Base-by-base conservation (phyloP, 1,140 invertebrate genomes). In the Nebria ingens region DNA sequence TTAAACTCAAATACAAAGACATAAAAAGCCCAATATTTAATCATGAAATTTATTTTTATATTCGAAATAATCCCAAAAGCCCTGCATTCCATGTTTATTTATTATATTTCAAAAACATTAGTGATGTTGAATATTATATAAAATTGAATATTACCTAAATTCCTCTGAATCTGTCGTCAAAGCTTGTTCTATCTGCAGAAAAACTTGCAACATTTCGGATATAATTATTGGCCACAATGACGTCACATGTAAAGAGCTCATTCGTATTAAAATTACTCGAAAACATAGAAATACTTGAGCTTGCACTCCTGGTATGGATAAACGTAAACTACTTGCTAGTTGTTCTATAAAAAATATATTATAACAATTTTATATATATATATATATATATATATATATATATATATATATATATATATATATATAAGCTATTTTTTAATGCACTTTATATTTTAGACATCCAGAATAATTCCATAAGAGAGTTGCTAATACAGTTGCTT, bases 181-280 rank as follows among this genome's bases (percentile, higher is more conserved):
- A 65, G 94, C 89, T 65, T 92, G 87, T 69, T 96, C 92, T 64
- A 96, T 90, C 66, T 91, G 86, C 21, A 93, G 71, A 61, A 94
- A 89, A 2, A 93, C 90, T 76, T 93, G 89, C 55, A 93, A 88
- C 76, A 96, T 81, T 79, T 97, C 93, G 42, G 89, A 91, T 53
- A 96, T 91, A 63, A 97, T 92, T 38, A 90, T 88, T 3, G 93
- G 93, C 93, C 93, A 97, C 21, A 97, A 73, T 0, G 90, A 92
- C 9, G 89, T 92, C 2, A 96, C 82, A 62, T 92, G 86, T 58
- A 88, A 79, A 0, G 89, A 82, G 6, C 91, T 91, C 79, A 96
- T 91, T 54, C 92, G 76, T 49, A 95, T 68, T 4, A 97, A 75
- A 38, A 97, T 75, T 2, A 97, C 93, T 45, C 93, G 81, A 69